Evolutionary conservation across 2,888 invertebrate species (phyloP).

Genomic region (Stenotaenia linearis): DNA sequence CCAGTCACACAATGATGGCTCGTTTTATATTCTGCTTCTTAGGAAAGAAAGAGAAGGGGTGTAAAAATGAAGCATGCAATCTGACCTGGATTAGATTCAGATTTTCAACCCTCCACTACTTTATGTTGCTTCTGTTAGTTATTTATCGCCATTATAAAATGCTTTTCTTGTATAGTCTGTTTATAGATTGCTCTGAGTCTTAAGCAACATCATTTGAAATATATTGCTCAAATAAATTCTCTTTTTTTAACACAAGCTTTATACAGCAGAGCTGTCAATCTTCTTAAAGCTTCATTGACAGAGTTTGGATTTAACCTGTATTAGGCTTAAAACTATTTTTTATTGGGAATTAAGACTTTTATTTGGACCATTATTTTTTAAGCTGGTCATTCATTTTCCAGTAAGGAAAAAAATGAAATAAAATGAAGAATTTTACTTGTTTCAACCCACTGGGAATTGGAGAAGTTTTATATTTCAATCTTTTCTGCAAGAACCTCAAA

Average conservation of each 20-base stretch:
- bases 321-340: too few relatives aligned
- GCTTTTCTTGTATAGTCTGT: not conserved
- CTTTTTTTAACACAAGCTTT: not conserved
- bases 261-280: not conserved
- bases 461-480: too few relatives aligned
- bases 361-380: too few relatives aligned
- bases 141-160: constrained; percentile 4
- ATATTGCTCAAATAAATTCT: not conserved
- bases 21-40: constrained; percentile 3
- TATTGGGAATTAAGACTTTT: too few relatives aligned
- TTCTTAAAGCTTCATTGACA: too few relatives aligned
- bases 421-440: too few relatives aligned
- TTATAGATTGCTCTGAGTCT: not conserved
- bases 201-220: not conserved
- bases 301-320: too few relatives aligned
- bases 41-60: not conserved
- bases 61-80: constrained; percentile 2
- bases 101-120: not conserved
- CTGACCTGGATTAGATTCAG: constrained; percentile 9
- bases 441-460: too few relatives aligned
- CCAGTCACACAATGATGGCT: not conserved
- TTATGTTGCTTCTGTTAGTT: not conserved
- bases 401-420: too few relatives aligned
- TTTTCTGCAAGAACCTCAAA: too few relatives aligned
- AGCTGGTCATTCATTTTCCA: too few relatives aligned